Evolutionary conservation across 2,113 vertebrate species (phyloP), one percentile per base, ranked within the genome.

Genomic region (Thunnus maccoyii): DNA sequence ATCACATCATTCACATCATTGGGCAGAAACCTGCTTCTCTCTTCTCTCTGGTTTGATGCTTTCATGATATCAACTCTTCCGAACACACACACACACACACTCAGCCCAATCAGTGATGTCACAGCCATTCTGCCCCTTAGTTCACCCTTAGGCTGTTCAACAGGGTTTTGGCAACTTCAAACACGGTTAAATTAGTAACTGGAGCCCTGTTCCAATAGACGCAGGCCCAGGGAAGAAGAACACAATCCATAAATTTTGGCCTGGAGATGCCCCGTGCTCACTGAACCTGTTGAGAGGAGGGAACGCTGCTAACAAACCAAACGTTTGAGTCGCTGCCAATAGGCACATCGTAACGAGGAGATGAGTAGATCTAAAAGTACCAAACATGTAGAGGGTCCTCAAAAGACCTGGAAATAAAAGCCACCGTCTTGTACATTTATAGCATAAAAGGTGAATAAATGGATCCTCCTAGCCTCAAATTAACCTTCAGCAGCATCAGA

Each of bases 1-100:
- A 83, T 85, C 51, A 67, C 84, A 91, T 92, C 86, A 86, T 80
- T 91, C 88, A 90, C 70, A 65, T 81, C 73, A 68, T 81, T 74
- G 81, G 67, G 67, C 76, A 82, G 70, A 67, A 74, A 85, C 30
- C 16, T 63, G 51, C 64, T 72, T 68, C 73, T 82, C 36, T 47
- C 48, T 58, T 50, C 54, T 78, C 12, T 63, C 69, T 57, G 27
- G 15, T 64, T 64, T 64, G 32, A 76, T 20, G 22, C 61, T n/a
- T 73, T 20, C 58, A n/a, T 55, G 8, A 55, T 55, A 10, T 55
- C 9, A 8, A 9, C 36, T 41, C 36, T 7, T 41, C 36, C 9
- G 36, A 41, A 9, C 36, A 41, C 7, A 10, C 36, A 41, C 36
- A 7, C 36, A 36, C 5, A 36, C 27, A 30, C 27, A 30, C 27